These are phyloP conservation scores for Prunella himalayana DNA, from an alignment of 2,113 vertebrate genomes.

Conservation along the genomic window DNA sequence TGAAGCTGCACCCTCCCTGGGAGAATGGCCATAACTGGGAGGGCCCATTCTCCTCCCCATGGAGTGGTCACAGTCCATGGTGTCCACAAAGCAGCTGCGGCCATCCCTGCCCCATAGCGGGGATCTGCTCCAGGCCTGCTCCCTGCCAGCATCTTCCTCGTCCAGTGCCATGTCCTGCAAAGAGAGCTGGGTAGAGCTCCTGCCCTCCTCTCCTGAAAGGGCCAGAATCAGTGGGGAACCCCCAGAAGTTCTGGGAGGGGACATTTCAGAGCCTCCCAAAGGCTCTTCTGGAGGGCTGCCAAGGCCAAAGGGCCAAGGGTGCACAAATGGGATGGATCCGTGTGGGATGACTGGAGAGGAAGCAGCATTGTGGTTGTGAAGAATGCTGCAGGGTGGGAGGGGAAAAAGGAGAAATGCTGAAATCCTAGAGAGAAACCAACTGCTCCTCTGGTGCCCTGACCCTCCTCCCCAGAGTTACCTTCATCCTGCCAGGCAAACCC, in stretches of 20 bases:
- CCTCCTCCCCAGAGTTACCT: not conserved
- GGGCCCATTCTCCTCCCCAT: not conserved
- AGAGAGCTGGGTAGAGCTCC: not conserved
- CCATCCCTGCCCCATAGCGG: not conserved
- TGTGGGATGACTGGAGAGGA: not conserved
- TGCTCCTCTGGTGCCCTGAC: not conserved
- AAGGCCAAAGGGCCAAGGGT: not conserved
- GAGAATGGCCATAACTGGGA: not conserved
- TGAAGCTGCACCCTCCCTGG: not conserved
- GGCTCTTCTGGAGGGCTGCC: not conserved
- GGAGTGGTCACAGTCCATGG: accelerated
- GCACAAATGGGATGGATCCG: too few relatives aligned
- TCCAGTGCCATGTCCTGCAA: not conserved
- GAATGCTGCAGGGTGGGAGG: not conserved
- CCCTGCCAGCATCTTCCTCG: not conserved
- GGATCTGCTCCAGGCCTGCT: not conserved
- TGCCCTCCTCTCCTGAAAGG: not conserved
- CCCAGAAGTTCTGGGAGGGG: not conserved
- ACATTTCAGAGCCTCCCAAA: not conserved
- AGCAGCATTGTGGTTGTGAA: not conserved
- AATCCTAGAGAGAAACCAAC: not conserved
- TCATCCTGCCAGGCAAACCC: not conserved
- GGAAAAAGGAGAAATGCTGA: not conserved
- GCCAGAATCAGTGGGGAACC: not conserved
- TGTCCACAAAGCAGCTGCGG: not conserved